Percentiles rank a stretch among this genome's conserved stretches.
Evolutionary conservation across 2,797 vertebrate species (phyloP).

Genomic region (Urocyon cinereoargenteus): DNA sequence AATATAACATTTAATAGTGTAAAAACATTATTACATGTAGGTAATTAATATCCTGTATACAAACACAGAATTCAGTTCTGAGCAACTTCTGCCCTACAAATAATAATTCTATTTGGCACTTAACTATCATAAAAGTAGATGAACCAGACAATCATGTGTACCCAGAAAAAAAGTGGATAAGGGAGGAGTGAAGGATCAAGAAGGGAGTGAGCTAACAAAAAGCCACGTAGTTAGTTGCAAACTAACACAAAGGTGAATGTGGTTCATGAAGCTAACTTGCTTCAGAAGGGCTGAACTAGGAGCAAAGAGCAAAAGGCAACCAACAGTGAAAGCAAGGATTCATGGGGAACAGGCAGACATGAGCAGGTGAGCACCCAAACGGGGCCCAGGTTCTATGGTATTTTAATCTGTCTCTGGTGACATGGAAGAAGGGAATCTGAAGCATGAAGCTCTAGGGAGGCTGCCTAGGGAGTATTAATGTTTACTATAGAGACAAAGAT

Average conservation of each 20-base stretch:
- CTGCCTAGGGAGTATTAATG: not conserved
- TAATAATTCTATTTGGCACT: slow-evolving; percentile 59
- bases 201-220: slow-evolving; percentile 75
- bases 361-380: slow-evolving; percentile 63
- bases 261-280: slow-evolving; percentile 10
- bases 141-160: slow-evolving; percentile 26
- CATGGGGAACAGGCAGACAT: not conserved
- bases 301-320: slow-evolving; percentile 79
- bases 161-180: slow-evolving; percentile 48
- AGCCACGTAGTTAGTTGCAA: not conserved
- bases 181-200: slow-evolving; percentile 38
- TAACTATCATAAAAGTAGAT: slow-evolving; percentile 61
- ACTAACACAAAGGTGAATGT: slow-evolving; percentile 73
- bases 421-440: not conserved
- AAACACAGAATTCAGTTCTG: slow-evolving; percentile 58
- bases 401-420: not conserved
- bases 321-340: not conserved
- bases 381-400: not conserved
- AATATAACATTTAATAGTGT: not conserved
- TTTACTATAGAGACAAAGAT: slow-evolving; percentile 26
- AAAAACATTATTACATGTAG: not conserved
- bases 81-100: slow-evolving; percentile 25
- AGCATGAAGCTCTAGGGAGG: not conserved
- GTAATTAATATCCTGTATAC: not conserved
- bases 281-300: slow-evolving; percentile 58